phyloP scores from a whole-genome alignment of 2,797 vertebrate species.

The Chiloscyllium punctatum region DNA sequence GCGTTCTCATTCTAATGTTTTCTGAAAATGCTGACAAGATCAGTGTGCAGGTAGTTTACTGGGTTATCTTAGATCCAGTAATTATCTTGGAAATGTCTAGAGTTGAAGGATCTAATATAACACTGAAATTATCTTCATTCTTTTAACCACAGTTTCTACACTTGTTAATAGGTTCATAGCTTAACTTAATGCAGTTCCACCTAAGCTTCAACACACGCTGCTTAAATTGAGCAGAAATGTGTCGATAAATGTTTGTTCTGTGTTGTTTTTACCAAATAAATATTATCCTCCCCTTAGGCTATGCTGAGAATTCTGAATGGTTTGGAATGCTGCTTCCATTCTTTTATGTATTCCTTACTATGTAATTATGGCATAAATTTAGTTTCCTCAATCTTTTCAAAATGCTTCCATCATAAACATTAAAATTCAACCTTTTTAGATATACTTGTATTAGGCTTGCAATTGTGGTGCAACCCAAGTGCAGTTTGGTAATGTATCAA shows the following conservation, averaged over 20 bases:
- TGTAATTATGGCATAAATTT: background rate
- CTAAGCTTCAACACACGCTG: background rate
- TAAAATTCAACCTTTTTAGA: background rate
- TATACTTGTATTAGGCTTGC: background rate
- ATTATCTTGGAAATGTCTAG: background rate
- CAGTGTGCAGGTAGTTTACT: background rate
- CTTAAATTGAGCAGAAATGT: background rate
- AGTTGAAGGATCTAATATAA: background rate
- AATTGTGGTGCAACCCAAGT: background rate
- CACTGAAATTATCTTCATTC: background rate
- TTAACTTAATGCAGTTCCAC: no score
- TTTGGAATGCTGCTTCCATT: background rate
- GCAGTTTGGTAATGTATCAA: background rate
- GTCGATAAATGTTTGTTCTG: background rate
- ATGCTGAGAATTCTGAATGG: background rate
- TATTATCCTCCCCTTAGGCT: background rate
- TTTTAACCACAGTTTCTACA: background rate
- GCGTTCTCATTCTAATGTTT: no score
- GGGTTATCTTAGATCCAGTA: background rate
- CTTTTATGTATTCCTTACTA: background rate
- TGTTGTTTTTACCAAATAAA: background rate
- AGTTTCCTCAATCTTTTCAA: background rate
- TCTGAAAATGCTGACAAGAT: background rate
- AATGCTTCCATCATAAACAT: background rate
- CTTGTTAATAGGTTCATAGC: no score